These are phyloP conservation scores for Fulmarus glacialis DNA, from an alignment of 2,113 vertebrate genomes.

Conservation along the genomic window DNA sequence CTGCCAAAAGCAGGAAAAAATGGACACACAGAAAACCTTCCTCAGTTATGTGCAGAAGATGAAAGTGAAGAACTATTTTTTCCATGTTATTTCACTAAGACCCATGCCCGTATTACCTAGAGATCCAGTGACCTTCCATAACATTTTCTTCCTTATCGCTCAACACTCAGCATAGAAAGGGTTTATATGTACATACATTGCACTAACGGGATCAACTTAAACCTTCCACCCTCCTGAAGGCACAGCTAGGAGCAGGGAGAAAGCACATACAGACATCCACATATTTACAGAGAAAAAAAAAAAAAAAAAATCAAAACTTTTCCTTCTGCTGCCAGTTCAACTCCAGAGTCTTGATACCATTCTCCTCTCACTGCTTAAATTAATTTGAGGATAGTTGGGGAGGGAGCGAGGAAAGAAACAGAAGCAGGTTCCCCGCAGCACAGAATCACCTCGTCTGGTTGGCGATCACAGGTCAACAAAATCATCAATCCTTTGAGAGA, in stretches of 20 bases:
- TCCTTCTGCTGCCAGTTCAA: neutral
- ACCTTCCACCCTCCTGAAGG: neutral
- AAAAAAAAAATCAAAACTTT: neutral
- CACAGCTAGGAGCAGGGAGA: neutral
- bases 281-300: neutral
- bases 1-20: neutral
- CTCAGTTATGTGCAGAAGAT: neutral
- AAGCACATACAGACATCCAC: neutral
- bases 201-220: neutral
- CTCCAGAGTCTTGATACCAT: neutral
- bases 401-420: neutral
- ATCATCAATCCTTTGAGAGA: neutral
- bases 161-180: neutral
- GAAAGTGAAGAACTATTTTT: neutral
- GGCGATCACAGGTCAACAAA: neutral
- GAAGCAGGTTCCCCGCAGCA: neutral
- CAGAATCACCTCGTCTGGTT: neutral
- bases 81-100: neutral
- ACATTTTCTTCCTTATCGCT: neutral
- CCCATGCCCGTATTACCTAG: neutral
- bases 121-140: neutral
- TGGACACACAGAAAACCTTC: rapidly evolving
- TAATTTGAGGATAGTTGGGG: neutral
- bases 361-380: neutral
- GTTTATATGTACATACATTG: neutral